Evolutionary conservation across 1,140 invertebrate genomes (phyloP).

Genomic region (Cotesia glomerata): DNA sequence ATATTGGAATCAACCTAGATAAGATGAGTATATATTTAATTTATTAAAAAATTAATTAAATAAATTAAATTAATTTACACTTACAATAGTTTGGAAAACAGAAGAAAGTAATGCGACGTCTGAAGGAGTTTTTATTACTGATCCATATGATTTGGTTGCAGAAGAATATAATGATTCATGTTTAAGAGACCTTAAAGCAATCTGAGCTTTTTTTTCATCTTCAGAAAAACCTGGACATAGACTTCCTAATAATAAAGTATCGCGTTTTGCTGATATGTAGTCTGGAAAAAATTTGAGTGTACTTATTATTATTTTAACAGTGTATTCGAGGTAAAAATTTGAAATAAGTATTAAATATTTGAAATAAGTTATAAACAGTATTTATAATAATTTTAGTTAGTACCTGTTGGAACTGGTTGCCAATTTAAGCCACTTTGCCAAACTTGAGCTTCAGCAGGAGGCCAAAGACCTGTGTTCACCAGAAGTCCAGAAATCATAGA

Average conservation of each 20-base stretch:
- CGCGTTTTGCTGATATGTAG: slow-evolving; percentile 36
- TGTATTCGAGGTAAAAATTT: slow-evolving; percentile 11
- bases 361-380: too few species aligned
- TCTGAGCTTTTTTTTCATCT: slow-evolving; percentile 19
- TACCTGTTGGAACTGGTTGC: slow-evolving; percentile 66
- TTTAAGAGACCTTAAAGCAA: not conserved
- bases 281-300: slow-evolving; percentile 37
- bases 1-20: slow-evolving; percentile 40
- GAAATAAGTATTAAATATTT: slow-evolving; percentile 4
- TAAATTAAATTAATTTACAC: not conserved
- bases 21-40: slow-evolving; percentile 38
- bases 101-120: slow-evolving; percentile 45
- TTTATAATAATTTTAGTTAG: too few species aligned
- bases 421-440: slow-evolving; percentile 61
- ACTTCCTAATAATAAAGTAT: slow-evolving; percentile 47
- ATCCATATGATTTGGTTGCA: slow-evolving; percentile 37
- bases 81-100: slow-evolving; percentile 49
- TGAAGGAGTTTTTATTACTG: slow-evolving; percentile 36
- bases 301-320: slow-evolving; percentile 5
- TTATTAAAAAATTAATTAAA: not conserved
- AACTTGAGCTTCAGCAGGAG: slow-evolving; percentile 53
- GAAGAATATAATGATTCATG: slow-evolving; percentile 37
- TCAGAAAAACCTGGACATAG: slow-evolving; percentile 48
- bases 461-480: slow-evolving; percentile 65
- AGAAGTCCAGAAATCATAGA: slow-evolving; percentile 67